A percentile compares a stretch with the other conserved stretches of the same genome.
These are phyloP conservation scores for Zalophus californianus DNA, from an alignment of 2,797 vertebrate genomes.

Conservation along the genomic window DNA sequence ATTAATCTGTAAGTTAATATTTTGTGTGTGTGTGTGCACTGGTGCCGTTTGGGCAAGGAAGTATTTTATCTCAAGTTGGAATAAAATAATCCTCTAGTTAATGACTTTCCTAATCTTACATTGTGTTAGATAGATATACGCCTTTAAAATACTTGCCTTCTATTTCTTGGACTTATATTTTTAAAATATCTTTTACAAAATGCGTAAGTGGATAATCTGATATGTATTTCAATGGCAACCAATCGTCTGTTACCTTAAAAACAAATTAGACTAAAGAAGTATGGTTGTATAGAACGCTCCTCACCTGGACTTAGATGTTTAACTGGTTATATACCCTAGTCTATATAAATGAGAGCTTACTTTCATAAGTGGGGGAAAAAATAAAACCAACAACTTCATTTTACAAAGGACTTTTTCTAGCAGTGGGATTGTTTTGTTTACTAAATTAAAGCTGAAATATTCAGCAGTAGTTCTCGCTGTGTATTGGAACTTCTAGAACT, in stretches of 20 bases:
- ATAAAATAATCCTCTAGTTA: neutral
- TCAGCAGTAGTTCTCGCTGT: neutral
- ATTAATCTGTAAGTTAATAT: constrained; percentile 1
- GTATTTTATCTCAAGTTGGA: constrained; percentile 30
- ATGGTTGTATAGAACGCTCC: neutral
- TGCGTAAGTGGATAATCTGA: neutral
- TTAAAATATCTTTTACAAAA: constrained; percentile 9
- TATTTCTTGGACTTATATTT: neutral
- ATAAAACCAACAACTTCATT: neutral
- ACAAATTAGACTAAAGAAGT: neutral
- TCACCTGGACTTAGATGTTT: neutral
- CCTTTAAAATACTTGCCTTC: constrained; percentile 40
- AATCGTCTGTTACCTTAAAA: neutral
- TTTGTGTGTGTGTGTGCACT: neutral
- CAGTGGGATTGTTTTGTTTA: neutral
- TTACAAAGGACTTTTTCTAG: neutral
- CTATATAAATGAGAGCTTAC: neutral
- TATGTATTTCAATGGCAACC: neutral
- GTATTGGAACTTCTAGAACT: neutral
- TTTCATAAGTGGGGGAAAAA: neutral
- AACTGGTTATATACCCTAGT: neutral
- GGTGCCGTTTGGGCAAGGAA: neutral
- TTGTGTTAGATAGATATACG: neutral
- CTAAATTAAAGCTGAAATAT: neutral
- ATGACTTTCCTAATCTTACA: neutral